Conservation (phyloP, 2,113 vertebrate genomes). For the Catharus minimus region DNA sequence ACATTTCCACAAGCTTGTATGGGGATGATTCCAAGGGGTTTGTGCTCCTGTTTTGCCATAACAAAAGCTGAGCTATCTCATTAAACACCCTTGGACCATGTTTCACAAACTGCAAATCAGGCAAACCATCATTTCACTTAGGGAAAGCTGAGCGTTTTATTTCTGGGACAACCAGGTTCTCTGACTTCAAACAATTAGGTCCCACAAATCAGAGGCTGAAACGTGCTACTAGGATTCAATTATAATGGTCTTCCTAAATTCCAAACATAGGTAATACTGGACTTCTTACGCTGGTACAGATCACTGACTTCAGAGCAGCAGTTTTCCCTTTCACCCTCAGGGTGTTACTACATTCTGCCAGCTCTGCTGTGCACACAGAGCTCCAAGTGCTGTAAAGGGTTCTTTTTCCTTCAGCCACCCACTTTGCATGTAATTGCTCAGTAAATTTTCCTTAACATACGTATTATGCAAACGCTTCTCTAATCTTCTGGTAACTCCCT, state of each 20-base stretch:
- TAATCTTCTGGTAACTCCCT: background rate
- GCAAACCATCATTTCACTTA: background rate
- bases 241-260: background rate
- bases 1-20: background rate
- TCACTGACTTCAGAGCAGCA: background rate
- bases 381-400: background rate
- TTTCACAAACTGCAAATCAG: background rate
- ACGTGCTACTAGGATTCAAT: background rate
- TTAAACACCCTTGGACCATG: background rate
- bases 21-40: background rate
- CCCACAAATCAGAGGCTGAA: background rate
- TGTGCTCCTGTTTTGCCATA: background rate
- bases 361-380: background rate
- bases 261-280: background rate
- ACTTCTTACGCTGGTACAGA: background rate
- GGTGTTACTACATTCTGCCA: background rate
- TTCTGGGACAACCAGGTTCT: background rate
- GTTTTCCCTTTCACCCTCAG: background rate
- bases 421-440: background rate
- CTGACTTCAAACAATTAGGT: background rate
- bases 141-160: background rate
- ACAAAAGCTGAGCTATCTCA: background rate
- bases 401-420: background rate
- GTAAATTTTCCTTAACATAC: slow-evolving; percentile 4
- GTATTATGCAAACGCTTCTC: background rate